Evolutionary conservation across 2,888 invertebrate genomes (phyloP).

Genomic region (Antheraea yamamai): DNA sequence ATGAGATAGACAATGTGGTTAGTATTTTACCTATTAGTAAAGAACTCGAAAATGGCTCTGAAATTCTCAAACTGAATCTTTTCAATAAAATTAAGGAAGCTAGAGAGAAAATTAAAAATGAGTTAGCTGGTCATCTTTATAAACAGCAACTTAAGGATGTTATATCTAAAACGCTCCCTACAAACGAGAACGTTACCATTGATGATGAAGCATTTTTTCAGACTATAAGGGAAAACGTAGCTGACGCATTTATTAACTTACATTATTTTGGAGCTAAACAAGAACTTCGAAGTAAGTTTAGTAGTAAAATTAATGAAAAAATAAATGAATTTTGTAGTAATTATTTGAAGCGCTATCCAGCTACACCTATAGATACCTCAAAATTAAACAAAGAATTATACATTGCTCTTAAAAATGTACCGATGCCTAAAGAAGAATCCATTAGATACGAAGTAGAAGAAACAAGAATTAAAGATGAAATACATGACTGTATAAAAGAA

Average conservation of each 20-base stretch:
- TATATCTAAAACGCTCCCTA: constrained; percentile 49
- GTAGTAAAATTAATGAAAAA: constrained; percentile 46
- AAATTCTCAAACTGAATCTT: constrained; percentile 39
- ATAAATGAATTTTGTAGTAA: constrained; percentile 52
- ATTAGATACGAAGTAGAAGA: constrained; percentile 49
- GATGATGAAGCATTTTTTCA: constrained; percentile 52
- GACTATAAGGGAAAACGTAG: constrained; percentile 53
- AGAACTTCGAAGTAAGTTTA: constrained; percentile 40
- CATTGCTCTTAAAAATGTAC: constrained; percentile 46
- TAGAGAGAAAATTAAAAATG: constrained; percentile 40
- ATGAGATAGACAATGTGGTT: constrained; percentile 48
- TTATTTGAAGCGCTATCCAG: constrained; percentile 47
- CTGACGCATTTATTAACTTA: constrained; percentile 59
- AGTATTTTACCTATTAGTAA: constrained; percentile 31
- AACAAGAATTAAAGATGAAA: constrained; percentile 48
- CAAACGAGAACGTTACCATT: constrained; percentile 29
- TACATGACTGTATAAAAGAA: constrained; percentile 49
- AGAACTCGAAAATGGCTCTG: constrained; percentile 31
- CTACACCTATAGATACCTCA: constrained; percentile 37
- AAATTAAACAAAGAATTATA: constrained; percentile 49
- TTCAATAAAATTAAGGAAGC: constrained; percentile 41
- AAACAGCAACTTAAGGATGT: constrained; percentile 51
- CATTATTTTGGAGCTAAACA: constrained; percentile 43
- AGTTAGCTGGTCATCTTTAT: constrained; percentile 45
- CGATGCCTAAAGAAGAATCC: constrained; percentile 46